A percentile compares a stretch with the other conserved stretches of the same genome.
Evolutionary conservation across 2,888 invertebrate species (phyloP).

Genomic region (Aradus depressus): DNA sequence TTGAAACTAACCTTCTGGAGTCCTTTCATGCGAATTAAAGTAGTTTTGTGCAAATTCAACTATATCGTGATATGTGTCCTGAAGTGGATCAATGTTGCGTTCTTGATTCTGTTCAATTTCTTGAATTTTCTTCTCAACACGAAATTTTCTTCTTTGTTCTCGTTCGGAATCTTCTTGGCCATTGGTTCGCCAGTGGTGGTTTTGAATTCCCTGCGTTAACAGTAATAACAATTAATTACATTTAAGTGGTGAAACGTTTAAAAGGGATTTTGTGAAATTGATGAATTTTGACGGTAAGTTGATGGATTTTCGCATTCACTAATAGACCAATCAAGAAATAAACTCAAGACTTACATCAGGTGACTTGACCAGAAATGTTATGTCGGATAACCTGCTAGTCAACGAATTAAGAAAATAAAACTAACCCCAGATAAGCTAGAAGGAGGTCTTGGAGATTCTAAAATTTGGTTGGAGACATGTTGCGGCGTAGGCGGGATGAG

Average conservation of each 20-base stretch:
- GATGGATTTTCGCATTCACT: too few species aligned
- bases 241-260: too few species aligned
- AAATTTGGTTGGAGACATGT: constrained; percentile 23
- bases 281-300: too few species aligned
- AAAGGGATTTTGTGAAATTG: too few species aligned
- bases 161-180: constrained; percentile 46
- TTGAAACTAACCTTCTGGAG: constrained; percentile 55
- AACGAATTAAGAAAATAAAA: too few species aligned
- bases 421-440: constrained; percentile 40
- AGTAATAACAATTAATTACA: too few species aligned
- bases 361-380: too few species aligned
- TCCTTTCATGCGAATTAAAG: constrained; percentile 79
- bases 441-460: constrained; percentile 42
- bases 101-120: constrained; percentile 58
- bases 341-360: too few species aligned
- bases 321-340: too few species aligned
- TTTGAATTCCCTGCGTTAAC: constrained; percentile 32
- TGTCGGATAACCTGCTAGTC: too few species aligned
- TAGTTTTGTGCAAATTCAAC: constrained; percentile 87
- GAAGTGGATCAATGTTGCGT: constrained; percentile 40
- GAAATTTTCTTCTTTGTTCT: constrained; percentile 66
- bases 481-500: constrained; percentile 37
- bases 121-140: constrained; percentile 75
- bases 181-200: constrained; percentile 34
- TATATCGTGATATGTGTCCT: constrained; percentile 64